Percentiles rank a stretch among this genome's conserved stretches.
phyloP scores from a whole-genome alignment of 2,113 vertebrate species.

The Silurus meridionalis region DNA sequence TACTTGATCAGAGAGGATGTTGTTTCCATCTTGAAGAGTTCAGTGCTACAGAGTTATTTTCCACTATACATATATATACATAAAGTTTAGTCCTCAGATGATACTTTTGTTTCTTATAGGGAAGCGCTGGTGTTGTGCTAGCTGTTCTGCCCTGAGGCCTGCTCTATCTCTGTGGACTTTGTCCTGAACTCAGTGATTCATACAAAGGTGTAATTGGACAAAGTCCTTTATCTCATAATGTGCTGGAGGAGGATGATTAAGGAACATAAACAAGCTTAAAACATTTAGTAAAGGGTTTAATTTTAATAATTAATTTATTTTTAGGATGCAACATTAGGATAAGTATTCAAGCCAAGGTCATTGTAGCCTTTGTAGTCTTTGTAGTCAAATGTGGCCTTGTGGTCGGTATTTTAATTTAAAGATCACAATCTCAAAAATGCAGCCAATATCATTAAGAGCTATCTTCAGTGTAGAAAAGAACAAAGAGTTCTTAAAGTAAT shows the following conservation, averaged over 20 bases:
- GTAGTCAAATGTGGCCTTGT: too few relatives aligned
- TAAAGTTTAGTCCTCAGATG: neutral
- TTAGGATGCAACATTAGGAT: too few relatives aligned
- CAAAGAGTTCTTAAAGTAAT: too few relatives aligned
- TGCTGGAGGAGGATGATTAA: neutral
- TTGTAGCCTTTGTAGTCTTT: too few relatives aligned
- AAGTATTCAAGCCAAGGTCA: too few relatives aligned
- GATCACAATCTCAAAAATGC: too few relatives aligned
- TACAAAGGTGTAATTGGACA: conserved; percentile 52
- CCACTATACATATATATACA: neutral
- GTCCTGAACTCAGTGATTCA: conserved; percentile 49
- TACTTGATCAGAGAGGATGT: conserved; percentile 74
- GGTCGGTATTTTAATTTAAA: too few relatives aligned
- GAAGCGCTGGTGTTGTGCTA: conserved; percentile 1
- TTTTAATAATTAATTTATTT: neutral
- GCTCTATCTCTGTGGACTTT: conserved; percentile 63
- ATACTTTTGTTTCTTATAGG: neutral
- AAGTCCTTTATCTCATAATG: conserved; percentile 55
- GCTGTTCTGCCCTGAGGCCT: neutral
- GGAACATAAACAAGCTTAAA: neutral
- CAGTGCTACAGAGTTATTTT: neutral
- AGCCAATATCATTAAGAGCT: too few relatives aligned
- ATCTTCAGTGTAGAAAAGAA: too few relatives aligned
- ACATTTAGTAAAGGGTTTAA: neutral
- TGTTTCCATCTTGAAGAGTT: conserved; percentile 66